Evolutionary conservation across 2,888 invertebrate genomes (phyloP), one percentile per base, ranked within the genome.

Genomic region (Hirtodrosophila trivittata): DNA sequence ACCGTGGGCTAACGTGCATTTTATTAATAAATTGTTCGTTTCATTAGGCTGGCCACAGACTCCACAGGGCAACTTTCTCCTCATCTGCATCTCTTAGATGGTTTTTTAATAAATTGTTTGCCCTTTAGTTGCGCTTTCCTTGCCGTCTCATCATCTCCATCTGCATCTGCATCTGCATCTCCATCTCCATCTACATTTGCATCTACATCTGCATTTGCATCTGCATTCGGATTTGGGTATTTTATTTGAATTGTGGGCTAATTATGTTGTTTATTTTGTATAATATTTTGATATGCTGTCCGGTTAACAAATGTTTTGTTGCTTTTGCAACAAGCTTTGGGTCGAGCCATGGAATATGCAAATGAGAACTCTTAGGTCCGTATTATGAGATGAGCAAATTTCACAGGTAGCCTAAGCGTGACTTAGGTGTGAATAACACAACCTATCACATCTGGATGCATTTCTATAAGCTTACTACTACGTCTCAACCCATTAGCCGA

Each of bases 11-110:
- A 86, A 83, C 83, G 76, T 84, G 82, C 65, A 66, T 80, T 77
- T 67, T 75, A 81, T 81, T 86, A 75, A 86, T 86, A 83, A 84
- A 84, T 69, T 84, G 81, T 84, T 73, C 66, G 70, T 66, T 82
- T 82, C 82, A 86, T 77, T 82, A 81, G 57, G 56, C 58, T 33
- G 52, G 56, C 65, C 55, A 42, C 35, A 42, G 35, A 37, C 64
- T 58, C 70, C 52, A 45, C 21, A 58, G 55, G 73, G 73, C 83
- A 77, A 78, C 86, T 86, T 78, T 78, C 84, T 62, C 86, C 49
- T 16, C 35, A 49, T 67, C 46, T 71, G 56, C 55, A 69, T 72
- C 41, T 58, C 43, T 5, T 25, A 59, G 70, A 81, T 86, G 81
- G 56, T 13, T 46, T 72, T 70, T 71, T 71, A 71, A 71, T 71